phyloP scores from a whole-genome alignment of 1,140 invertebrate species.

The Drosophila ohnishii region DNA sequence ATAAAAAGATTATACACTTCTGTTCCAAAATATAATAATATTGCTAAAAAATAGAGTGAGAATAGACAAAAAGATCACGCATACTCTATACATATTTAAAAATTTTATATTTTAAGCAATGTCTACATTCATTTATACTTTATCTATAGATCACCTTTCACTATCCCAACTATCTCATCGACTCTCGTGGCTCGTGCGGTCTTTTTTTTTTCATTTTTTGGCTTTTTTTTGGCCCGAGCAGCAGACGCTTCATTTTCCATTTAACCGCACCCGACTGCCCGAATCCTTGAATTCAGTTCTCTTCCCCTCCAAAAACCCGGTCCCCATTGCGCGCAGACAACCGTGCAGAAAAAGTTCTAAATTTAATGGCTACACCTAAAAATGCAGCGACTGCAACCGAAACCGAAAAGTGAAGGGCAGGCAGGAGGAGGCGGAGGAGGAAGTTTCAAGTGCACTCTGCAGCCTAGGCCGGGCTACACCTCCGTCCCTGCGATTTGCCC shows the following conservation, averaged over 20 bases:
- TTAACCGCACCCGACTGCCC: slow-evolving; percentile 67
- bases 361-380: slow-evolving; percentile 81
- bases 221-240: slow-evolving; percentile 33
- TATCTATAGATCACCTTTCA: not conserved
- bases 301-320: not conserved
- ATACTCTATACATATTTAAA: too few relatives aligned
- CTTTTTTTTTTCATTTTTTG: slow-evolving; percentile 19
- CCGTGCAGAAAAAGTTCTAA: slow-evolving; percentile 79
- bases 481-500: slow-evolving; percentile 15
- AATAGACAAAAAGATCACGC: too few relatives aligned
- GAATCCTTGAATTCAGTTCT: slow-evolving; percentile 16
- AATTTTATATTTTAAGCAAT: not conserved
- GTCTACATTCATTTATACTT: not conserved
- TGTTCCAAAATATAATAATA: too few relatives aligned
- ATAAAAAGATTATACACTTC: too few relatives aligned
- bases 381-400: slow-evolving; percentile 73
- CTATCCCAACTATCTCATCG: not conserved
- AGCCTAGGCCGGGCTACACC: slow-evolving; percentile 38
- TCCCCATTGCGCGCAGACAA: slow-evolving; percentile 62
- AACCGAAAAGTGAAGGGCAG: slow-evolving; percentile 46
- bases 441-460: slow-evolving; percentile 75
- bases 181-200: slow-evolving; percentile 35
- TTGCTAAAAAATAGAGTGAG: too few relatives aligned
- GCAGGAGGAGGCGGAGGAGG: slow-evolving; percentile 1
- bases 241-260: slow-evolving; percentile 78